Conservation (phyloP, 2,888 invertebrate species). For the Callosobruchus maculatus region DNA sequence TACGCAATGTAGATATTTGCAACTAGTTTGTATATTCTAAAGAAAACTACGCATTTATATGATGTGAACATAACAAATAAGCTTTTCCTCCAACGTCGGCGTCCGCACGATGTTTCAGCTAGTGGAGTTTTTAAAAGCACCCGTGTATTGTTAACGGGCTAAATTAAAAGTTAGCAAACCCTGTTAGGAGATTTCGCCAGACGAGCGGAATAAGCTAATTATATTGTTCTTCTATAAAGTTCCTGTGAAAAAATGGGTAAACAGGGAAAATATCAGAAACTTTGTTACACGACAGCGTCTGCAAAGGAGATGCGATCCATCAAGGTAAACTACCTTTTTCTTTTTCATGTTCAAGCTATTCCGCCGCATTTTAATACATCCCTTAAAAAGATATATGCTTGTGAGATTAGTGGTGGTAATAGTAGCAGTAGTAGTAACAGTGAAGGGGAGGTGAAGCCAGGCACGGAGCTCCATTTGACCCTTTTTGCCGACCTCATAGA, state of each 20-base stretch:
- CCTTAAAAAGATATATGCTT: too few species aligned
- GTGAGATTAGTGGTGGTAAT: too few species aligned
- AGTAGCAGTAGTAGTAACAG: too few species aligned
- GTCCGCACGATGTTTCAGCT: not conserved
- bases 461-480: too few species aligned
- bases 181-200: not conserved
- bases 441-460: too few species aligned
- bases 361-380: too few species aligned
- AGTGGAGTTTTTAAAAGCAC: not conserved
- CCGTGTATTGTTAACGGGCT: not conserved
- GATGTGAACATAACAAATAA: not conserved
- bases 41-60: too few species aligned
- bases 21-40: too few species aligned
- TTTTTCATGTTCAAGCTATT: too few species aligned
- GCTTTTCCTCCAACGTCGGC: not conserved
- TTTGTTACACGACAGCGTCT: not conserved
- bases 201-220: not conserved
- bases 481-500: too few species aligned
- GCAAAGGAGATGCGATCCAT: not conserved
- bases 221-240: not conserved
- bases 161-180: not conserved
- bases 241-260: not conserved
- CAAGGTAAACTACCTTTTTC: not conserved
- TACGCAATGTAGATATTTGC: too few species aligned
- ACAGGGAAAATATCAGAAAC: constrained; percentile 2